These are phyloP conservation scores for Penaeus monodon DNA, from an alignment of 2,888 invertebrate genomes.

Conservation along the genomic window DNA sequence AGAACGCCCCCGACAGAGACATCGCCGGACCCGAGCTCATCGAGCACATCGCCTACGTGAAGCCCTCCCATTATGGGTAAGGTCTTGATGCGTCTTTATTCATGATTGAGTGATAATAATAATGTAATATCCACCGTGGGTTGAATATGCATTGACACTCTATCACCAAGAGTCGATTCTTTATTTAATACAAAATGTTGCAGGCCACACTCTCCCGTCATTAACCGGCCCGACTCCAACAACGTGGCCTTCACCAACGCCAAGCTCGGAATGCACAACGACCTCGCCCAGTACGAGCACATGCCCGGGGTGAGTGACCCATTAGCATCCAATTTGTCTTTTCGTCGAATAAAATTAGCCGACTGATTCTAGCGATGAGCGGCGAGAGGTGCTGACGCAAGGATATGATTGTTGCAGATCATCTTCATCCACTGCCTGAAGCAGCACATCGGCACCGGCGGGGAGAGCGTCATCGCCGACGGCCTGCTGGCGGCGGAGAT, in stretches of 20 bases:
- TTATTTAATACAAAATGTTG: not conserved
- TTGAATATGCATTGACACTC: not conserved
- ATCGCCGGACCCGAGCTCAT: slow-evolving; percentile 49
- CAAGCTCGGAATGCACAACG: slow-evolving; percentile 80
- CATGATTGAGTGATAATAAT: not conserved
- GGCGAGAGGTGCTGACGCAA: too few relatives aligned
- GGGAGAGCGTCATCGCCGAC: slow-evolving; percentile 81
- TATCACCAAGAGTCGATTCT: not conserved
- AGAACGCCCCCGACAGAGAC: slow-evolving; percentile 49
- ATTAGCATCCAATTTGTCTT: not conserved
- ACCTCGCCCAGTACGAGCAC: slow-evolving; percentile 83
- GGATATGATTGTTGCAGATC: slow-evolving; percentile 34
- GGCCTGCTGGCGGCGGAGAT: slow-evolving; percentile 79
- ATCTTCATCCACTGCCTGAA: slow-evolving; percentile 75
- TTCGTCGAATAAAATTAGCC: not conserved
- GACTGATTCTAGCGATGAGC: too few relatives aligned
- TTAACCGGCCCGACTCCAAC: slow-evolving; percentile 74
- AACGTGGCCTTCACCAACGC: slow-evolving; percentile 82
- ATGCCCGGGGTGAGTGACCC: slow-evolving; percentile 76
- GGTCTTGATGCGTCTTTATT: not conserved
- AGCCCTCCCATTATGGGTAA: slow-evolving; percentile 63
- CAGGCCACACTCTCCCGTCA: slow-evolving; percentile 53
- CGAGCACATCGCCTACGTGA: slow-evolving; percentile 62
- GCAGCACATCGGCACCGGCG: slow-evolving; percentile 76
- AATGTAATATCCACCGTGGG: not conserved